Evolutionary conservation across 1,140 invertebrate species (phyloP).

Genomic region (Ericerus pela): DNA sequence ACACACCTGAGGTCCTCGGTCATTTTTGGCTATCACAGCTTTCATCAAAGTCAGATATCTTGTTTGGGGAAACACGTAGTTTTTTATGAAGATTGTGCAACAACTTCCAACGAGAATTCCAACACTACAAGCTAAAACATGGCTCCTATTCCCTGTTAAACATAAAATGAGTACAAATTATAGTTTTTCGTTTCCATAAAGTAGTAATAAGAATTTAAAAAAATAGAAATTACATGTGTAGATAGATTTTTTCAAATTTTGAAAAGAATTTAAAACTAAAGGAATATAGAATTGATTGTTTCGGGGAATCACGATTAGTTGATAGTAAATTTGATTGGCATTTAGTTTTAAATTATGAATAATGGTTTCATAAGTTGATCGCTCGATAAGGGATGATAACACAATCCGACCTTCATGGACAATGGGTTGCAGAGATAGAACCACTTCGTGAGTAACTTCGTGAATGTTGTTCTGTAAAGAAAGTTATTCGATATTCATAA

Average conservation of each 20-base stretch:
- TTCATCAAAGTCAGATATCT: constrained; percentile 15
- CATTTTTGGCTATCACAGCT: constrained; percentile 13
- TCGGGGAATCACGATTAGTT: background rate
- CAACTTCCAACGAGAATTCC: constrained; percentile 15
- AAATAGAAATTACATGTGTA: background rate
- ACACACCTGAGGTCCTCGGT: constrained; percentile 14
- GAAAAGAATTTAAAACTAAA: background rate
- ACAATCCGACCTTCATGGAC: no score
- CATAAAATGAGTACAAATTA: background rate
- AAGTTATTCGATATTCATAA: no score
- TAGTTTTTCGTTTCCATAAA: background rate
- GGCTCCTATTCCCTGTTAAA: constrained; percentile 15
- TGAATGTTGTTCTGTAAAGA: no score
- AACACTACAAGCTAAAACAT: constrained; percentile 10
- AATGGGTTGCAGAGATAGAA: no score
- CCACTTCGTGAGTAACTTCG: no score
- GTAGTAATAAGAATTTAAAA: background rate
- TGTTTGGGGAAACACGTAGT: constrained; percentile 5
- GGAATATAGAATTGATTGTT: background rate
- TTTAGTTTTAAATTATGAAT: background rate
- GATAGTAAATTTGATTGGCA: background rate
- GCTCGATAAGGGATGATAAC: no score
- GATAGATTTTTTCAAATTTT: background rate
- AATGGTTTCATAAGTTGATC: background rate
- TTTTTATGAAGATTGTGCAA: constrained; percentile 3